Percentiles rank a stretch among this genome's conserved stretches.
phyloP scores from a whole-genome alignment of 2,113 vertebrate species.

The Calidris pygmaea region DNA sequence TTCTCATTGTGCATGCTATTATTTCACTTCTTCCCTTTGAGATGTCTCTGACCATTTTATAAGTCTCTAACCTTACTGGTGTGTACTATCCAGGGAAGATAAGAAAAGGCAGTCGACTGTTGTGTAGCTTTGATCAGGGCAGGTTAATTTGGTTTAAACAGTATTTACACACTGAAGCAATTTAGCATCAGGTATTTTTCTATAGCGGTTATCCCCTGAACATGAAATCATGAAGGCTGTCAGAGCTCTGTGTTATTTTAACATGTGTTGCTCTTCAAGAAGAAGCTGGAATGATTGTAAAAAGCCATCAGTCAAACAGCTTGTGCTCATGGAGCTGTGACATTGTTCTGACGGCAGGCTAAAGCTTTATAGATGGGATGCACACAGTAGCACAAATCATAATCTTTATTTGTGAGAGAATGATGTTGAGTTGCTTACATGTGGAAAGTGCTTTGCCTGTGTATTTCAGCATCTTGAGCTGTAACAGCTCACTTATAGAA shows the following conservation, averaged over 20 bases:
- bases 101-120: neutral
- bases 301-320: neutral
- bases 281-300: neutral
- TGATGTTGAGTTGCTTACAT: neutral
- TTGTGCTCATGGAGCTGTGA: neutral
- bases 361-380: neutral
- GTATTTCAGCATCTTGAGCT: neutral
- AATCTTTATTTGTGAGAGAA: too few species aligned
- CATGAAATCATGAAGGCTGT: neutral
- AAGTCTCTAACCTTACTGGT: neutral
- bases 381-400: neutral
- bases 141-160: neutral
- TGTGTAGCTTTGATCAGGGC: neutral
- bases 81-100: neutral
- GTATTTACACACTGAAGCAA: neutral
- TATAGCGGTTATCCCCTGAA: neutral
- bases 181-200: neutral
- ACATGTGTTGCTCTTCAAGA: neutral
- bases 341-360: neutral
- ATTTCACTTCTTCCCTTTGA: neutral
- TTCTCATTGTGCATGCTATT: neutral
- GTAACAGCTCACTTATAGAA: neutral
- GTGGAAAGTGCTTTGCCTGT: neutral
- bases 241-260: neutral
- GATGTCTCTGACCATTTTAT: neutral